phyloP scores from a whole-genome alignment of 2,797 vertebrate genomes.

The Microchirus variegatus region DNA sequence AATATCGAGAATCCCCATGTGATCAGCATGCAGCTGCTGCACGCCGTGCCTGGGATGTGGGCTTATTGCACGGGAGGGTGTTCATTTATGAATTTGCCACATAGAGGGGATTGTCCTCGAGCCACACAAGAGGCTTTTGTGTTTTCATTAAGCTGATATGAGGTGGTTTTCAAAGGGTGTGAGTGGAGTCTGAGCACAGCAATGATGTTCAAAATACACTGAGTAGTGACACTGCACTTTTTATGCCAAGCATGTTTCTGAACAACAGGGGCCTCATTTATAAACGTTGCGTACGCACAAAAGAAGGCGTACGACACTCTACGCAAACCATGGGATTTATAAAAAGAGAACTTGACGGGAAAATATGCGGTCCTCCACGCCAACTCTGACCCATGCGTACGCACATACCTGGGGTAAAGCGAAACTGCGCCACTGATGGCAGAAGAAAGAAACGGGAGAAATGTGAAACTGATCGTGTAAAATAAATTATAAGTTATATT shows the following conservation, averaged over 20 bases:
- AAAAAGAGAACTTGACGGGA: too few species aligned
- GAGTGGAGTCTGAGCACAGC: background rate
- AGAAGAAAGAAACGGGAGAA: too few species aligned
- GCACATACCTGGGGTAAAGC: too few species aligned
- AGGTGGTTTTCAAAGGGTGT: background rate
- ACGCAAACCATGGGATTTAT: too few species aligned
- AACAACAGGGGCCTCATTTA: too few species aligned
- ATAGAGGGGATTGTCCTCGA: constrained; percentile 25
- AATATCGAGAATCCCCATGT: constrained; percentile 11
- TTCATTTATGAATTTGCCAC: constrained; percentile 28
- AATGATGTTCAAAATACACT: constrained; percentile 1
- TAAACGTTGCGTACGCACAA: too few species aligned
- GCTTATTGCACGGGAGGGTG: constrained; percentile 15
- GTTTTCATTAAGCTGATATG: constrained; percentile 26
- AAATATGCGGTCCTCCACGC: too few species aligned
- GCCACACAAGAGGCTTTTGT: constrained; percentile 17
- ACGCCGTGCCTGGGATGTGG: constrained; percentile 11
- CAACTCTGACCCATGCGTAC: too few species aligned
- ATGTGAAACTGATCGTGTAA: too few species aligned
- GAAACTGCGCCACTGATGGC: too few species aligned
- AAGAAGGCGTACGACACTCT: too few species aligned
- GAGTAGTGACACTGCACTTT: background rate
- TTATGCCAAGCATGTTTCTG: constrained; percentile 5
- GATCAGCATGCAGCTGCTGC: constrained; percentile 24
- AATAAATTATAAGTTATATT: too few species aligned